phyloP scores from a whole-genome alignment of 37 sponge, comb jelly and placozoan species.

The Diacarnus erythraeanus region DNA sequence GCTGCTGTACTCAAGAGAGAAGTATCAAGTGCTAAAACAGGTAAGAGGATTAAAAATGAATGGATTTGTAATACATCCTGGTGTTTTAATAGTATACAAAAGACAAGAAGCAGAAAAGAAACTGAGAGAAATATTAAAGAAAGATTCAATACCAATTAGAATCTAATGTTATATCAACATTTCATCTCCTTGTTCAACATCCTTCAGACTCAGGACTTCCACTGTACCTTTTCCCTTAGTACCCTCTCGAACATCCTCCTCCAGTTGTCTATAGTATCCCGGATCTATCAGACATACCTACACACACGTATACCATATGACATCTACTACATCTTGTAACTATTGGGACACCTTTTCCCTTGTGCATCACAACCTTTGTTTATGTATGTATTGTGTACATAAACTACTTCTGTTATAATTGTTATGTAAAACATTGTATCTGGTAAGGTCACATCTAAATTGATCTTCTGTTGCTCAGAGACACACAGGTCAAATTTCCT shows the following conservation, averaged over 20 bases:
- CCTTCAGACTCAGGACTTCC: slow-evolving; percentile 88
- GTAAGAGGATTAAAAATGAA: too few species aligned
- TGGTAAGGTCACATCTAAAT: background rate
- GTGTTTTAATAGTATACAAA: slow-evolving; percentile 13
- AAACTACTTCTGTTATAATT: too few species aligned
- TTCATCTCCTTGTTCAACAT: slow-evolving; percentile 91
- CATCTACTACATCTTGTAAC: too few species aligned
- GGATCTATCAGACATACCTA: slow-evolving; percentile 91
- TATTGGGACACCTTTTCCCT: too few species aligned
- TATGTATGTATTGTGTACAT: too few species aligned
- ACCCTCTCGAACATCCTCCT: slow-evolving; percentile 76
- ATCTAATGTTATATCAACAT: slow-evolving; percentile 20
- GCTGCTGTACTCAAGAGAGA: slow-evolving; percentile 17
- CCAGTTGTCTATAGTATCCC: slow-evolving; percentile 68
- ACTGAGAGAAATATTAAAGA: slow-evolving; percentile 6
- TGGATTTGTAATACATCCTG: background rate
- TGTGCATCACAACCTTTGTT: too few species aligned
- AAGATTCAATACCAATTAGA: slow-evolving; percentile 15
- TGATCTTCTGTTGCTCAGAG: background rate
- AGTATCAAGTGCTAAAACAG: background rate
- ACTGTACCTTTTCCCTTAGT: slow-evolving; percentile 82
- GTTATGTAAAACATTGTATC: too few species aligned
- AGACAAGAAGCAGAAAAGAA: slow-evolving; percentile 16
- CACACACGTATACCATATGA: too few species aligned
- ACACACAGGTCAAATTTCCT: too few species aligned